phyloP scores from a whole-genome alignment of 2,888 invertebrate genomes.

The Tromatobia lineatoria region DNA sequence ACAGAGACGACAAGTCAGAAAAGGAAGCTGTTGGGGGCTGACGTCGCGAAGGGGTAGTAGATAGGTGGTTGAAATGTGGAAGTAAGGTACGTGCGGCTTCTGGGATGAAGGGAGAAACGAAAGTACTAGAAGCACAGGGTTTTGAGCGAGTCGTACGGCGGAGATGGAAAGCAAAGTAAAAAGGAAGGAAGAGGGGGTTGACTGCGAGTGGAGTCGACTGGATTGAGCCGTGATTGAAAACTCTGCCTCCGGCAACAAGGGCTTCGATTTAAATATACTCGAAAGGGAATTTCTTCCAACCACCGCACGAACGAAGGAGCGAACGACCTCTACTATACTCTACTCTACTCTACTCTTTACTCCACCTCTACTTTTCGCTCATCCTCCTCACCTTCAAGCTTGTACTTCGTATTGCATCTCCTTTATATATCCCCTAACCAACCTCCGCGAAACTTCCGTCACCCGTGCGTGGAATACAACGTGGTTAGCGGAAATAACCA shows the following conservation, averaged over 20 bases:
- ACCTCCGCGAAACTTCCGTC: conserved; percentile 26
- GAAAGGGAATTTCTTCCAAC: conserved; percentile 62
- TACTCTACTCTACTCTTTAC: conserved; percentile 30
- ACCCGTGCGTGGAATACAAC: conserved; percentile 51
- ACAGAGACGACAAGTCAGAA: conserved; percentile 35
- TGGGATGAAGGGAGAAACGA: conserved; percentile 66
- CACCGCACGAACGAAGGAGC: conserved; percentile 50
- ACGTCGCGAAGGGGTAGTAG: conserved; percentile 33
- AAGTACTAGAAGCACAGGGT: conserved; percentile 25
- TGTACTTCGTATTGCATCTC: conserved; percentile 29
- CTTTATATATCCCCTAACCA: conserved; percentile 7
- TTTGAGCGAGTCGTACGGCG: conserved; percentile 60
- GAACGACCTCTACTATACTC: conserved; percentile 30
- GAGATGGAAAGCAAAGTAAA: conserved; percentile 86
- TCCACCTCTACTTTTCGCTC: conserved; percentile 23
- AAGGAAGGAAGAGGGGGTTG: conserved; percentile 84
- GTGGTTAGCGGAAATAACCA: conserved; percentile 47
- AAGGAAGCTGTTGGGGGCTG: conserved; percentile 20
- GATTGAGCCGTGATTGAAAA: conserved; percentile 84
- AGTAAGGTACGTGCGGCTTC: conserved; percentile 74
- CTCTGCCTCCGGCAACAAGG: conserved; percentile 79
- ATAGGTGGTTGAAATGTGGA: conserved; percentile 65
- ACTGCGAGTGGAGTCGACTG: conserved; percentile 76
- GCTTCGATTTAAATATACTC: conserved; percentile 81
- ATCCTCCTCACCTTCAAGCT: conserved; percentile 13